phyloP scores from a whole-genome alignment of 2,888 invertebrate genomes.

The Acanthopleura granulata region DNA sequence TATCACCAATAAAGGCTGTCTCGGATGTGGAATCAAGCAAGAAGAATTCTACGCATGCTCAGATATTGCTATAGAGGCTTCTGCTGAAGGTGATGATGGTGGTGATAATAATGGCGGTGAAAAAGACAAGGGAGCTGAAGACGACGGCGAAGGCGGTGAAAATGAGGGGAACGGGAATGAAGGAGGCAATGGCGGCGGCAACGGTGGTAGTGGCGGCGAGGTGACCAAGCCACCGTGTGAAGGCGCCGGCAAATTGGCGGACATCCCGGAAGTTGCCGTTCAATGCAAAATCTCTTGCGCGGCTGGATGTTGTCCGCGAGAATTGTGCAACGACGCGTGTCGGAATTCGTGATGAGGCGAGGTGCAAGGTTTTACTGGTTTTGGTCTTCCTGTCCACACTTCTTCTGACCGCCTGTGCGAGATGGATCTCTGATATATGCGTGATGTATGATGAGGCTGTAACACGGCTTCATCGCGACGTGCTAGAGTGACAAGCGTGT shows the following conservation, averaged over 20 bases:
- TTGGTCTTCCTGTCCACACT: too few relatives aligned
- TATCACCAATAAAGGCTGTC: background rate
- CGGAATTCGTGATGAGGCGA: background rate
- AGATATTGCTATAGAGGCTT: background rate
- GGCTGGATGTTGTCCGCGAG: background rate
- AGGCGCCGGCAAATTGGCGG: background rate
- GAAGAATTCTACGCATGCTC: slow-evolving; percentile 18
- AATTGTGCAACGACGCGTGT: slow-evolving; percentile 2
- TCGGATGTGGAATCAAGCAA: background rate
- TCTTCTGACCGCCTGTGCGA: too few relatives aligned
- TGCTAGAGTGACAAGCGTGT: too few relatives aligned
- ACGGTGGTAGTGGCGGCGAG: background rate
- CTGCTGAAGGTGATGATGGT: background rate
- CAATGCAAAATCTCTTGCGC: background rate
- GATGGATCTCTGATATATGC: too few relatives aligned
- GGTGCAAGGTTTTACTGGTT: too few relatives aligned
- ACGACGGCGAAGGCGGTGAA: background rate
- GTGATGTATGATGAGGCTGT: too few relatives aligned
- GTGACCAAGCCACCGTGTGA: background rate
- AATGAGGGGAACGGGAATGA: background rate
- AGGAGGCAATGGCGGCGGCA: background rate
- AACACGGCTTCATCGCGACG: too few relatives aligned
- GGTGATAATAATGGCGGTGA: background rate
- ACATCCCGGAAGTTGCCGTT: background rate
- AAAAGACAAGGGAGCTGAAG: background rate